A percentile compares a stretch with the other conserved stretches of the same genome.
These are phyloP conservation scores for Poecilobothrus nobilitatus DNA, from an alignment of 2,888 invertebrate species.

Conservation along the genomic window DNA sequence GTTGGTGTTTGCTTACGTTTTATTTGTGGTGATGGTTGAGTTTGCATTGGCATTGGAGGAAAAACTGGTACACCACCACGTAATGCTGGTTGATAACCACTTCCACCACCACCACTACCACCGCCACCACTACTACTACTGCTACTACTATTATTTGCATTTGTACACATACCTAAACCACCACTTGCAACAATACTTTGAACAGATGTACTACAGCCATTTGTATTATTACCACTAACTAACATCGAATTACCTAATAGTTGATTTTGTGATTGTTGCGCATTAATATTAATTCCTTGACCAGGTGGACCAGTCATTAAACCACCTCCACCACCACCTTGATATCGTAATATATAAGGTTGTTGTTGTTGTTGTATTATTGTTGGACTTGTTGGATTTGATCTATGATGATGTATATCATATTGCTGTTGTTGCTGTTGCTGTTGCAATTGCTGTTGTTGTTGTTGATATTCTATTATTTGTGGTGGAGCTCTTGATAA, in stretches of 20 bases:
- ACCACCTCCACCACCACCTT: slow-evolving; percentile 18
- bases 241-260: slow-evolving; percentile 13
- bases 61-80: slow-evolving; percentile 63
- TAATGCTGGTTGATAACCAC: slow-evolving; percentile 53
- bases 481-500: slow-evolving; percentile 23
- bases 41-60: slow-evolving; percentile 46
- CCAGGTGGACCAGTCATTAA: background rate
- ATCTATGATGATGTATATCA: slow-evolving; percentile 52
- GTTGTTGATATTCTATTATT: slow-evolving; percentile 27
- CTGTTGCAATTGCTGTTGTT: slow-evolving; percentile 43
- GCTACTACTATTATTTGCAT: slow-evolving; percentile 27
- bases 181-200: slow-evolving; percentile 22
- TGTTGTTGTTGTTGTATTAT: slow-evolving; percentile 36
- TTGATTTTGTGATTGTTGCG: slow-evolving; percentile 19
- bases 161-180: slow-evolving; percentile 18
- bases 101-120: slow-evolving; percentile 17
- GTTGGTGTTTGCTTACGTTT: slow-evolving; percentile 49
- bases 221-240: slow-evolving; percentile 13
- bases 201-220: slow-evolving; percentile 21
- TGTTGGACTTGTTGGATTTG: slow-evolving; percentile 68
- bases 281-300: slow-evolving; percentile 15
- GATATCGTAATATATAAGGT: slow-evolving; percentile 38
- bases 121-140: slow-evolving; percentile 19
- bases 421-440: slow-evolving; percentile 39
- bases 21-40: slow-evolving; percentile 49